phyloP scores from a whole-genome alignment of 2,797 vertebrate genomes.

The Manis javanica region DNA sequence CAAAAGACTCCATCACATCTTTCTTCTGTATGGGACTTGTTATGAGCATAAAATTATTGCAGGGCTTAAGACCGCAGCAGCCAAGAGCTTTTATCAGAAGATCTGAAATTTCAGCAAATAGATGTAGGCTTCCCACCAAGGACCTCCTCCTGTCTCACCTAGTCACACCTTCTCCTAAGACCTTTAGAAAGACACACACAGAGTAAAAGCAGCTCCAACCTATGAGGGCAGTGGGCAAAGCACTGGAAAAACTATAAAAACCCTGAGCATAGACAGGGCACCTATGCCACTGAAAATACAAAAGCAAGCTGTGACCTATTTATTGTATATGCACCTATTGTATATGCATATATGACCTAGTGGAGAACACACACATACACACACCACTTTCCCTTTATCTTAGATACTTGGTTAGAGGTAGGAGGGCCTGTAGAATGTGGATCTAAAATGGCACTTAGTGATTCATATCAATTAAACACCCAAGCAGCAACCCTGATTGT shows the following conservation, averaged over 20 bases:
- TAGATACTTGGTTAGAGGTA: neutral
- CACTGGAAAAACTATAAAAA: neutral
- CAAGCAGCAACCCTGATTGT: neutral
- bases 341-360: neutral
- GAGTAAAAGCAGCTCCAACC: neutral
- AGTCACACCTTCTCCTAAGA: neutral
- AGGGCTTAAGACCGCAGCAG: neutral
- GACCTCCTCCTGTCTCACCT: neutral
- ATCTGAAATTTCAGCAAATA: neutral
- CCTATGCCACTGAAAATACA: neutral
- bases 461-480: neutral
- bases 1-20: neutral
- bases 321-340: neutral
- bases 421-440: neutral
- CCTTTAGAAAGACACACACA: neutral
- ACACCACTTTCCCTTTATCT: neutral
- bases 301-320: neutral
- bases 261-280: neutral
- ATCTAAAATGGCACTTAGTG: neutral
- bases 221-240: neutral
- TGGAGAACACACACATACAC: neutral
- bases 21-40: neutral
- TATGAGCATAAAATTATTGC: neutral
- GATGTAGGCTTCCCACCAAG: neutral
- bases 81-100: neutral